phyloP scores from a whole-genome alignment of 1,140 invertebrate genomes.

The Scaptomyza pallida region DNA sequence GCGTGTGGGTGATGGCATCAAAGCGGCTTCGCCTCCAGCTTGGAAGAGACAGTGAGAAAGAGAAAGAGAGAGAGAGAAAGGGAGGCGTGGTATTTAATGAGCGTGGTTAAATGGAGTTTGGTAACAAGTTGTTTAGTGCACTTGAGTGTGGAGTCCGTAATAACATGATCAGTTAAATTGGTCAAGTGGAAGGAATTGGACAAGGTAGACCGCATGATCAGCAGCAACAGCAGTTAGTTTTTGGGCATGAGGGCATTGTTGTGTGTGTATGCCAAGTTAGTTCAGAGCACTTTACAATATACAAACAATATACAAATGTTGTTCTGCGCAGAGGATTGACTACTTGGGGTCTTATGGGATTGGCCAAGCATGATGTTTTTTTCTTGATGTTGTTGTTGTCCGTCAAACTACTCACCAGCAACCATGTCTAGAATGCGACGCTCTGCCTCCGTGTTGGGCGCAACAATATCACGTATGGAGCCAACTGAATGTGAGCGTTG shows the following conservation, averaged over 20 bases:
- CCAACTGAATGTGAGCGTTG: slow-evolving; percentile 88
- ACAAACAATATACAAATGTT: slow-evolving; percentile 35
- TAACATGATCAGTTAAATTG: slow-evolving; percentile 14
- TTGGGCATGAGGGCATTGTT: slow-evolving; percentile 39
- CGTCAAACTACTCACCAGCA: slow-evolving; percentile 85
- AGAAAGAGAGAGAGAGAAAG: slow-evolving; percentile 67
- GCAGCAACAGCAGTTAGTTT: slow-evolving; percentile 44
- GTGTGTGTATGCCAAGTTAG: slow-evolving; percentile 57
- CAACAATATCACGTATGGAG: slow-evolving; percentile 87
- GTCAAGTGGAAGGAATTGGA: slow-evolving; percentile 2
- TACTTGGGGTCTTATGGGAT: slow-evolving; percentile 17
- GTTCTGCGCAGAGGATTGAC: slow-evolving; percentile 26
- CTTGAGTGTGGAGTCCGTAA: slow-evolving; percentile 54
- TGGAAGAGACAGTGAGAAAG: slow-evolving; percentile 29
- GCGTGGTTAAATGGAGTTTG: slow-evolving; percentile 77
- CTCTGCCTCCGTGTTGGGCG: slow-evolving; percentile 85
- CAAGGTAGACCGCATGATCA: slow-evolving; percentile 40
- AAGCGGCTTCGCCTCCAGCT: slow-evolving; percentile 84
- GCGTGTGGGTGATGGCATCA: slow-evolving; percentile 86
- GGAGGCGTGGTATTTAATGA: slow-evolving; percentile 77
- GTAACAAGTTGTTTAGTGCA: slow-evolving; percentile 70
- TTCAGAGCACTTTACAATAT: slow-evolving; percentile 55
- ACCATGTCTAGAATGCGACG: slow-evolving; percentile 88
- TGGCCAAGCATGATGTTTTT: slow-evolving; percentile 26
- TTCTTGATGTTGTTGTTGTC: slow-evolving; percentile 7